Base-by-base conservation (phyloP, 2,797 vertebrate genomes). In the Halcyon leucocephala region DNA sequence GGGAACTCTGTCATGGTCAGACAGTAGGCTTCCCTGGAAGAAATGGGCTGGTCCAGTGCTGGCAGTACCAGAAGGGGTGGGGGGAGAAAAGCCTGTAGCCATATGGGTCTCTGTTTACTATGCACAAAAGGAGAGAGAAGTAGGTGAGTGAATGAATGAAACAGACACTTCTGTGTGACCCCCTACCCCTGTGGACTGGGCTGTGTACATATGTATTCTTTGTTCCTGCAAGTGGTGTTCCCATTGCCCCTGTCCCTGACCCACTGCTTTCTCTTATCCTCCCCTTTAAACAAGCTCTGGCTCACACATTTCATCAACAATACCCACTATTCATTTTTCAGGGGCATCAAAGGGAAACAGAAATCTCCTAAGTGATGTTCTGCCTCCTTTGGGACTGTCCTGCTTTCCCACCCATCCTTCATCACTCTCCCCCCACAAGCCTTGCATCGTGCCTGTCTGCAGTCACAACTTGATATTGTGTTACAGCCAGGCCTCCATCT, bases 401-500 rank as follows among this genome's bases (percentile, higher is more conserved):
- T 14, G 29, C n/a, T 81, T 90, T 95, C 78, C 82, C 37, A 62
- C 80, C 44, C 86, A 77, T 89, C 91, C 91, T 78, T 95, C 95
- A 89, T 64, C 95, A 94, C 89, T 33, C 71, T 94, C 91, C 90
- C 93, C 90, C 91, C 74, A 71, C 81, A 78, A 9, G 76, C 41
- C 67, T 74, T 24, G 17, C 64, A 42, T 33, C 3, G 3, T 82
- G 91, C 69, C 86, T 76, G 78, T 76, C 71, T 84, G 89, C 89
- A 93, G 89, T 62, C 90, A 87, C 92, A 78, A 79, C 82, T 86
- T 1, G 0, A 37, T 85, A 89, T 97, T 92, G 78, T 79, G 89
- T 97, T 97, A 94, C 96, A 95, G 61, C 52, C 52, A 33, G 92
- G 86, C 96, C 96, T 95, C 89, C 93, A 87, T 89, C 92, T 97